Conservation (phyloP, 2,888 invertebrate genomes). For the Drosophila algonquin region DNA sequence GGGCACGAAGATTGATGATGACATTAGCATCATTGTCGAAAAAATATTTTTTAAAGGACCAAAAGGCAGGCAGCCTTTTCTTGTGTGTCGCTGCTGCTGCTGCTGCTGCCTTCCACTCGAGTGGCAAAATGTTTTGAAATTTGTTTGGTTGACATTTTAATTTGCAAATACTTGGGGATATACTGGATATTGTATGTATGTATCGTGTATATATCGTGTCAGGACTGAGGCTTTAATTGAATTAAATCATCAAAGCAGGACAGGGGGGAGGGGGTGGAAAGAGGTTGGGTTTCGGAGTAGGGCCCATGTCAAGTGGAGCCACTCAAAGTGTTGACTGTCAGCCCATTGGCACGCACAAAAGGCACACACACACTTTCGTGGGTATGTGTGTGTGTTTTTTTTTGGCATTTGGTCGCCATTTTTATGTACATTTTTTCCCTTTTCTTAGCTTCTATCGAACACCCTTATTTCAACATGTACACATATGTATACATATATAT, state of each 20-base stretch:
- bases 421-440: slow-evolving; percentile 42
- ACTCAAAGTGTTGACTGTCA: slow-evolving; percentile 75
- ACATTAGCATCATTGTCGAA: slow-evolving; percentile 83
- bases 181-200: background rate
- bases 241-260: slow-evolving; percentile 67
- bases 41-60: slow-evolving; percentile 62
- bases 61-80: slow-evolving; percentile 34
- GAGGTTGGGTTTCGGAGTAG: slow-evolving; percentile 27
- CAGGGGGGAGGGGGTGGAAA: slow-evolving; percentile 4
- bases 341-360: slow-evolving; percentile 67
- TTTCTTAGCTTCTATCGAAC: slow-evolving; percentile 65
- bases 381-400: slow-evolving; percentile 3
- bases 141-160: slow-evolving; percentile 83
- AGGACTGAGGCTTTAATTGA: slow-evolving; percentile 74
- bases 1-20: slow-evolving; percentile 82
- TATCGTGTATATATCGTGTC: slow-evolving; percentile 4
- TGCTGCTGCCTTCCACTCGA: slow-evolving; percentile 34
- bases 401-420: slow-evolving; percentile 71
- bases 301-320: slow-evolving; percentile 70
- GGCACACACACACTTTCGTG: slow-evolving; percentile 7
- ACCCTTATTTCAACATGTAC: slow-evolving; percentile 66
- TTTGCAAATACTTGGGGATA: slow-evolving; percentile 72
- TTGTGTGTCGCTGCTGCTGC: slow-evolving; percentile 4
- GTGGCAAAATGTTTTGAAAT: slow-evolving; percentile 75
- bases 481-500: slow-evolving; percentile 26